Evolutionary conservation across 53 echinoderm and acorn worm species (phyloP).

Genomic region (Temnopleurus reevesii): DNA sequence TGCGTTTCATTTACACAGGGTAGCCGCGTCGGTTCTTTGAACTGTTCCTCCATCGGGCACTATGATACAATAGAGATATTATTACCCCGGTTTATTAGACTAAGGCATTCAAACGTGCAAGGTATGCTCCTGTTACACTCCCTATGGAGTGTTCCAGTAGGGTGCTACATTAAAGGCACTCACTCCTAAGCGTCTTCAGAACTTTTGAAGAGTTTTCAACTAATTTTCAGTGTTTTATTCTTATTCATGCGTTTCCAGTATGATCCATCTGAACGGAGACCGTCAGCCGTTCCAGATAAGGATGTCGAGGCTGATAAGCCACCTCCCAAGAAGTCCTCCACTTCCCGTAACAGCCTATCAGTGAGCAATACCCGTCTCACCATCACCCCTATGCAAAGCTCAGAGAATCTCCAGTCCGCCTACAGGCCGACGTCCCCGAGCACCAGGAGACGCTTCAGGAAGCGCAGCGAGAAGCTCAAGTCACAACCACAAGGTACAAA

Average conservation of each 20-base stretch:
- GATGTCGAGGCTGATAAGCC: constrained; percentile 27
- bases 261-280: background rate
- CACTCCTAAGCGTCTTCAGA: too few relatives aligned
- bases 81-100: too few relatives aligned
- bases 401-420: constrained; percentile 46
- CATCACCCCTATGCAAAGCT: constrained; percentile 64
- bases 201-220: too few relatives aligned
- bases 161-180: too few relatives aligned
- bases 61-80: too few relatives aligned
- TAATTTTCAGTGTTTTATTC: too few relatives aligned
- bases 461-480: constrained; percentile 57
- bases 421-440: constrained; percentile 47
- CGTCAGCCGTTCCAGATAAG: background rate
- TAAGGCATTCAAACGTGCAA: too few relatives aligned
- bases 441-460: constrained; percentile 39
- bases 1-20: too few relatives aligned
- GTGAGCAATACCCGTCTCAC: constrained; percentile 45
- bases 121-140: too few relatives aligned
- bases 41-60: too few relatives aligned
- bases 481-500: constrained; percentile 25
- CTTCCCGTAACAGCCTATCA: constrained; percentile 1
- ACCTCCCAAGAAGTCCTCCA: background rate
- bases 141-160: too few relatives aligned
- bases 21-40: too few relatives aligned
- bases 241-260: background rate